These are phyloP conservation scores for Andrena haemorrhoa DNA, from an alignment of 2,888 invertebrate species.

Conservation along the genomic window DNA sequence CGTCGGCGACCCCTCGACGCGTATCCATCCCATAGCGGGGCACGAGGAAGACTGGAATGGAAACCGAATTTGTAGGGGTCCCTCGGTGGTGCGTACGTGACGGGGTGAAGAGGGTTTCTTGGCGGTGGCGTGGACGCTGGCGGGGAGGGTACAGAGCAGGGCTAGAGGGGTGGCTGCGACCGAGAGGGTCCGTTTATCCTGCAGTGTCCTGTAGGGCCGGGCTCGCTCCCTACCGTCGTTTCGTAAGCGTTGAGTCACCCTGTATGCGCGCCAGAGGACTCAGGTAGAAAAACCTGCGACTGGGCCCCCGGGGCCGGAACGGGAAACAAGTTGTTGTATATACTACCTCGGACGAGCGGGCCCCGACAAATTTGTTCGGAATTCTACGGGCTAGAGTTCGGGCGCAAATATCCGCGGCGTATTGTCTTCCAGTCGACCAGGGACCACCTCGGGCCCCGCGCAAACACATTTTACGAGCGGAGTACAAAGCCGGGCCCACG, in stretches of 20 bases:
- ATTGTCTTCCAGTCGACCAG: constrained; percentile 2
- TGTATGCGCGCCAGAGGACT: constrained; percentile 29
- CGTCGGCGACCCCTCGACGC: constrained; percentile 52
- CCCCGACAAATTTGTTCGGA: constrained; percentile 31
- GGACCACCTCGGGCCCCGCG: background rate
- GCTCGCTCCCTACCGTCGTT: constrained; percentile 39
- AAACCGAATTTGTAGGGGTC: constrained; percentile 81
- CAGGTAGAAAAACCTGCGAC: constrained; percentile 68
- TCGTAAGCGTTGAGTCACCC: constrained; percentile 62
- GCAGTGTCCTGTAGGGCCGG: constrained; percentile 74
- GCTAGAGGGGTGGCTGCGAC: constrained; percentile 73
- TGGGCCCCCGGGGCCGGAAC: background rate
- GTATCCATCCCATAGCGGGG: constrained; percentile 70
- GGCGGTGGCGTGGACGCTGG: constrained; percentile 14
- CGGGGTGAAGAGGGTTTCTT: constrained; percentile 58
- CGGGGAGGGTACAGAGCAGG: constrained; percentile 64
- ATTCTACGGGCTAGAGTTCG: constrained; percentile 3
- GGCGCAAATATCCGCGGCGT: constrained; percentile 14
- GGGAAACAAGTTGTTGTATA: constrained; percentile 42
- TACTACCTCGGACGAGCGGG: background rate
- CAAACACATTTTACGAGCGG: background rate
- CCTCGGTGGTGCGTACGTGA: constrained; percentile 69
- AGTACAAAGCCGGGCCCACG: background rate
- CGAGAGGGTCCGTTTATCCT: constrained; percentile 76
- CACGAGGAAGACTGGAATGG: constrained; percentile 78